phyloP scores from a whole-genome alignment of 2,113 vertebrate genomes.

The Macquaria ambigua region DNA sequence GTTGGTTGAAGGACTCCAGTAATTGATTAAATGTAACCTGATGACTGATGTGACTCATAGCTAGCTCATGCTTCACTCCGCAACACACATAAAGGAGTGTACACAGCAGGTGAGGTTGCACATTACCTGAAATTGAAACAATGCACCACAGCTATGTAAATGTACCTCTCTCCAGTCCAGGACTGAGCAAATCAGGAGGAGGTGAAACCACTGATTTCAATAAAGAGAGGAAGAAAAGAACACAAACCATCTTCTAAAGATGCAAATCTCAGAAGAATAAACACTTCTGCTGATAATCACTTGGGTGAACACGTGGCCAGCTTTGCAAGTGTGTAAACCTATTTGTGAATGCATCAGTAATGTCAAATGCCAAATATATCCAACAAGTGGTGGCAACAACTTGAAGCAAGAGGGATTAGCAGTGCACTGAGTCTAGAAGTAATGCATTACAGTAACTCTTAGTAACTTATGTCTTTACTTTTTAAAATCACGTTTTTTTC shows the following conservation, averaged over 20 bases:
- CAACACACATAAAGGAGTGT: background rate
- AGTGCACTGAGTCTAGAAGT: background rate
- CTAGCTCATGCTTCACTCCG: background rate
- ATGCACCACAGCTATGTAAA: background rate
- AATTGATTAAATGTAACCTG: constrained; percentile 35
- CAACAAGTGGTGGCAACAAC: constrained; percentile 43
- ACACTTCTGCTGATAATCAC: background rate
- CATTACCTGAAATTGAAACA: background rate
- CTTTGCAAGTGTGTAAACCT: constrained; percentile 40
- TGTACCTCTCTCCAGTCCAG: background rate
- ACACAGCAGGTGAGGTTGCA: background rate
- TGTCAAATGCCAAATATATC: constrained; percentile 49
- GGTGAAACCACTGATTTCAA: background rate
- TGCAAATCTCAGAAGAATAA: background rate
- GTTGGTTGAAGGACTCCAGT: constrained; percentile 22
- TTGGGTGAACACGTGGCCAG: constrained; percentile 10
- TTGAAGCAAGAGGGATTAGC: constrained; percentile 51
- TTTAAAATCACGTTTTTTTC: background rate
- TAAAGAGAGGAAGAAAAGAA: background rate
- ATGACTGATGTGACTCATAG: background rate
- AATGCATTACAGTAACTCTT: background rate
- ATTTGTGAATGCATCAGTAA: constrained; percentile 42
- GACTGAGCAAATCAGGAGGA: background rate
- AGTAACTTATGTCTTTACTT: background rate
- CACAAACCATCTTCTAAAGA: background rate